Conservation (phyloP, 2,113 vertebrate genomes). For the Oophaga pumilio region DNA sequence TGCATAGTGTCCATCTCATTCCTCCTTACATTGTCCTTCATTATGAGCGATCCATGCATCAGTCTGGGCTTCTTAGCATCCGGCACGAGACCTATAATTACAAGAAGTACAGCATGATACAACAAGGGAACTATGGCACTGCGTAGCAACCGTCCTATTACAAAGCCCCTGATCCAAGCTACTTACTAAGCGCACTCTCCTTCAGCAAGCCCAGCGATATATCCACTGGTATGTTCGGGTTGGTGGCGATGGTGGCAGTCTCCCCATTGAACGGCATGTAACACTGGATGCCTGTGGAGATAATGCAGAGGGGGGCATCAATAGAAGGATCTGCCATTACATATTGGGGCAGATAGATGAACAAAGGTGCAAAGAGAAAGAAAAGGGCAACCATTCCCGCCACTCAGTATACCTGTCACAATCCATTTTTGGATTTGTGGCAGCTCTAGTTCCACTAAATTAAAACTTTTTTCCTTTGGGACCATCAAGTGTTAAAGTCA, state of each 20-base stretch:
- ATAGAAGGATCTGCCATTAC: background rate
- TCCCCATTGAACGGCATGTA: conserved; percentile 96
- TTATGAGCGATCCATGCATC: conserved; percentile 91
- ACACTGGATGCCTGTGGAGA: conserved; percentile 82
- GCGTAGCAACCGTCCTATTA: too few species aligned
- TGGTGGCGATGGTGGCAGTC: conserved; percentile 82
- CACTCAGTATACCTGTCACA: too few species aligned
- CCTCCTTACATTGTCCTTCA: conserved; percentile 92
- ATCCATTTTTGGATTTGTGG: too few species aligned
- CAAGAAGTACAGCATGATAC: background rate
- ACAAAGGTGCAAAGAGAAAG: too few species aligned
- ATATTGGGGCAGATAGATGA: too few species aligned
- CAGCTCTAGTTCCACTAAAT: too few species aligned
- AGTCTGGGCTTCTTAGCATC: conserved; percentile 87
- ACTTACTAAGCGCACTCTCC: conserved; percentile 84
- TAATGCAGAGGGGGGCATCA: background rate
- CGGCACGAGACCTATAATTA: conserved; percentile 77
- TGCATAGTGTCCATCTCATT: background rate
- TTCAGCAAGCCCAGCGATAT: conserved; percentile 90
- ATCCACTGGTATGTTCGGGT: conserved; percentile 92
- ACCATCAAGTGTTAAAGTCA: too few species aligned
- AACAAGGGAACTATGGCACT: background rate
- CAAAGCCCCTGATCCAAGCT: background rate
- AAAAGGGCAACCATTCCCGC: too few species aligned
- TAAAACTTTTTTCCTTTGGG: too few species aligned